Evolutionary conservation across 1,140 invertebrate genomes (phyloP).

Genomic region (Ganaspis sp.): DNA sequence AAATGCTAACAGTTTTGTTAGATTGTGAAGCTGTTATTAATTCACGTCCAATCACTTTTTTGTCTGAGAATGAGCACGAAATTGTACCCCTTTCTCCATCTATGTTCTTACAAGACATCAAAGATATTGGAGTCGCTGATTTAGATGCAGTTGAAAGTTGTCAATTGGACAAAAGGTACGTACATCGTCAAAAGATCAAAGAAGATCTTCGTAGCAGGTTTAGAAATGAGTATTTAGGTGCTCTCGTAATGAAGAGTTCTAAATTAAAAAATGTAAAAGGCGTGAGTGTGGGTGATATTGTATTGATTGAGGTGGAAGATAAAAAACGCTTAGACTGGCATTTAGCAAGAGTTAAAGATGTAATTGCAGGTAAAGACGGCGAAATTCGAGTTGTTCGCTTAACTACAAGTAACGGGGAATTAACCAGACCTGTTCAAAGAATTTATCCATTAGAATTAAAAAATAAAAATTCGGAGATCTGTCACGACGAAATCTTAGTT

Average conservation of each 20-base stretch:
- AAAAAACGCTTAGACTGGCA: slow-evolving; percentile 35
- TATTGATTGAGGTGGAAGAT: too few species aligned
- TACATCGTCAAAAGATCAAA: slow-evolving; percentile 37
- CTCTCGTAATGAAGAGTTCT: not conserved
- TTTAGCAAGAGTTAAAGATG: not conserved
- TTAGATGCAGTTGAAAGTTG: slow-evolving; percentile 34
- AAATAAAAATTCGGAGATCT: not conserved
- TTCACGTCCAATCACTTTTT: not conserved
- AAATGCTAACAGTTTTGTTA: not conserved
- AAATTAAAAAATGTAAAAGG: not conserved
- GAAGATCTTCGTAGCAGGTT: slow-evolving; percentile 43
- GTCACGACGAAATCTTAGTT: not conserved
- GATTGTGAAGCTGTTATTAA: not conserved
- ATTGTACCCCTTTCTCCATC: not conserved
- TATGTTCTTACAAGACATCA: slow-evolving; percentile 51
- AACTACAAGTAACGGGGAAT: not conserved
- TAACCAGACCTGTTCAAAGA: slow-evolving; percentile 3
- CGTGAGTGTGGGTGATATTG: slow-evolving; percentile 26
- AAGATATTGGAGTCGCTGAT: slow-evolving; percentile 48
- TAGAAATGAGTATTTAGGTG: slow-evolving; percentile 34
- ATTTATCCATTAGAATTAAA: slow-evolving; percentile 28
- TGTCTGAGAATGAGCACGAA: not conserved
- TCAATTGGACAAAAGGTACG: slow-evolving; percentile 29
- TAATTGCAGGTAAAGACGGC: not conserved
- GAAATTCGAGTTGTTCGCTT: not conserved